Evolutionary conservation across 2,888 invertebrate species (phyloP).

Genomic region (Boloria euphrosyne): DNA sequence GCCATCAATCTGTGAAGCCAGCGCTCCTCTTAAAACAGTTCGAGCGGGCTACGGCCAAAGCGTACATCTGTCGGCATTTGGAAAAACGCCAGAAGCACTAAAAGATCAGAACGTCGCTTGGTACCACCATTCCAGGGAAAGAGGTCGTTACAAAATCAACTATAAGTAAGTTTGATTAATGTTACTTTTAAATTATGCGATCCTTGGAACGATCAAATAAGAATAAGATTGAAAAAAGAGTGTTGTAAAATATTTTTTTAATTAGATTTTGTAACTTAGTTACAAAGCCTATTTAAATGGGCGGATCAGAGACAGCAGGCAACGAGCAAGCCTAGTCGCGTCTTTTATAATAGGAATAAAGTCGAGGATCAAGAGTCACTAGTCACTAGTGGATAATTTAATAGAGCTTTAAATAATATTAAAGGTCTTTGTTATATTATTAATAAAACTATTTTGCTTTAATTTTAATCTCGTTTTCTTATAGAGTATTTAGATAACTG

Average conservation of each 20-base stretch:
- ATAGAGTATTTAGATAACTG: too few relatives aligned
- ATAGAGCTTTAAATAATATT: too few relatives aligned
- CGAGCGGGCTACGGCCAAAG: constrained; percentile 84
- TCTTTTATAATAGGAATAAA: neutral
- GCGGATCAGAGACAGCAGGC: neutral
- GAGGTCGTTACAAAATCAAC: constrained; percentile 79
- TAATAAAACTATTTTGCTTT: too few relatives aligned
- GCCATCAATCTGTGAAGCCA: constrained; percentile 81
- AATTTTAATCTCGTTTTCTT: too few relatives aligned
- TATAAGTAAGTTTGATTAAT: constrained; percentile 71
- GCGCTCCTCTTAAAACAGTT: constrained; percentile 80
- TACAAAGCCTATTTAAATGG: neutral
- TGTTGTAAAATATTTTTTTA: neutral
- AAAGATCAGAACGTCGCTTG: constrained; percentile 74
- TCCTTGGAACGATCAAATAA: constrained; percentile 3
- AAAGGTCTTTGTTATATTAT: too few relatives aligned
- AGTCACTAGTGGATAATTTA: too few relatives aligned
- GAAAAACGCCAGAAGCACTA: constrained; percentile 75
- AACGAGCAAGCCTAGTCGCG: neutral
- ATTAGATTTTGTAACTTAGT: neutral
- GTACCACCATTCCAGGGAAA: constrained; percentile 81
- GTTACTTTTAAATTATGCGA: constrained; percentile 4
- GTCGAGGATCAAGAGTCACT: too few relatives aligned
- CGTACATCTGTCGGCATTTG: constrained; percentile 82
- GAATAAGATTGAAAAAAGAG: constrained; percentile 6